A percentile compares a stretch with the other conserved stretches of the same genome.
Evolutionary conservation across 2,113 vertebrate species (phyloP).

Genomic region (Rynchops niger): DNA sequence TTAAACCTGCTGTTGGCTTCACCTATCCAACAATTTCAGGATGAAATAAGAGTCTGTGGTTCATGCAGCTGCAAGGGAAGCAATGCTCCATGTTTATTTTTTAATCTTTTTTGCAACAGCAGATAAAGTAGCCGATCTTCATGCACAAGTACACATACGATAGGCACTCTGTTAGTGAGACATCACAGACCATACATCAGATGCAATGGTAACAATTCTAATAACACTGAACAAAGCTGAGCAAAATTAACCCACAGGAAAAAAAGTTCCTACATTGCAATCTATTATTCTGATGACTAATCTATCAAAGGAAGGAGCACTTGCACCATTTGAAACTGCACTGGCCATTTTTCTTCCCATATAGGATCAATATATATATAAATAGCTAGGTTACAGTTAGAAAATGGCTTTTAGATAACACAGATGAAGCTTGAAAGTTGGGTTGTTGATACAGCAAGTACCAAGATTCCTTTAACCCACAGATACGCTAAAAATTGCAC

Average conservation of each 20-base stretch:
- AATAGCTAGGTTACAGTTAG: not conserved
- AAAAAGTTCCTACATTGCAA: not conserved
- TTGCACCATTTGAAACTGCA: not conserved
- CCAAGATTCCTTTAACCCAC: slow-evolving; percentile 1
- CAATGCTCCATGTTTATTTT: rapidly evolving
- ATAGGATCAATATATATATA: slow-evolving; percentile 23
- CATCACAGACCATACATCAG: not conserved
- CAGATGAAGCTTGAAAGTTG: not conserved
- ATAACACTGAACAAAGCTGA: not conserved
- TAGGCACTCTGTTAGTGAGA: not conserved
- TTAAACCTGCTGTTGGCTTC: not conserved
- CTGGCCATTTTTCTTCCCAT: slow-evolving; percentile 12
- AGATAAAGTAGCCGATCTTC: not conserved
- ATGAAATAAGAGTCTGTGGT: not conserved
- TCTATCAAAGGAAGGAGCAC: not conserved
- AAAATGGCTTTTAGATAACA: slow-evolving; percentile 34
- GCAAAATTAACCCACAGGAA: not conserved
- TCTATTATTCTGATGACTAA: slow-evolving; percentile 7
- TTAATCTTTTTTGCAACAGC: not conserved
- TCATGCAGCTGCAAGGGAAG: not conserved
- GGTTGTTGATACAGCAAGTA: not conserved
- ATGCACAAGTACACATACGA: not conserved
- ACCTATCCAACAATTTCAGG: not conserved
- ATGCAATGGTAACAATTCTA: not conserved
- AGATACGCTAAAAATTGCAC: not conserved